Evolutionary conservation across 2,888 invertebrate species (phyloP), one percentile per base, ranked within the genome.

Genomic region (Steromphala cineraria): DNA sequence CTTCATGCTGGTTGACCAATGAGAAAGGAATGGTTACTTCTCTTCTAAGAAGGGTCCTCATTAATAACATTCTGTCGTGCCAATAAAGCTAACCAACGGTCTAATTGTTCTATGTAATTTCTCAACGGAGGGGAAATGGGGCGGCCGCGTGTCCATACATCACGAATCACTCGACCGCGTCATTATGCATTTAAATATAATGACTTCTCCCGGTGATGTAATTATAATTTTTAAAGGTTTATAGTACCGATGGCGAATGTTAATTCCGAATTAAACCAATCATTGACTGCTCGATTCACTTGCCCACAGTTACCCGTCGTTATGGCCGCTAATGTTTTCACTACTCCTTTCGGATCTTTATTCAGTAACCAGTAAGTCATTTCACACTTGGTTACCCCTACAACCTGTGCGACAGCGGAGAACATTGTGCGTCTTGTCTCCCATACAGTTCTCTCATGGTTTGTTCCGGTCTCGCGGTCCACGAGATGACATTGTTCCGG

Each of bases 161-260:
- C 56, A 19, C 4, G 40, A 71, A 31, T 13, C 71, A 40, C 40
- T 40, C 17, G 19, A 4, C 36, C 40, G 71, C 17, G 19, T 71
- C 71, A 31, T 31, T 36, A 71, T 71, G 71, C 36, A 71, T 71
- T 71, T 71, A 62, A 36, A 71, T 40, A 71, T 71, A 71, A 71
- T 36, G 40, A 36, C 40, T 36, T 71, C 36, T 71, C 19, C 71
- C 36, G 71, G 71, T 71, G 71, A 71, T 71, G 71, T 36, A 71
- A 71, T 71, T 71, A 71, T 31, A 71, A 71, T 71, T 71, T 71
- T 36, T 71, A 46, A 46, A 46, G 46, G 46, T 46, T 46, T 46
- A 46, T 10, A 46, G 46, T 46, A 46, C 46, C 46, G 13, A 13
- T 46, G 46, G 13, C 46, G 46, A 7, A 46, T 46, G 46, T 13